A percentile compares a stretch with the other conserved stretches of the same genome.
Conservation (phyloP, 2,888 invertebrate species). For the Rhamphomyia laevipes region DNA sequence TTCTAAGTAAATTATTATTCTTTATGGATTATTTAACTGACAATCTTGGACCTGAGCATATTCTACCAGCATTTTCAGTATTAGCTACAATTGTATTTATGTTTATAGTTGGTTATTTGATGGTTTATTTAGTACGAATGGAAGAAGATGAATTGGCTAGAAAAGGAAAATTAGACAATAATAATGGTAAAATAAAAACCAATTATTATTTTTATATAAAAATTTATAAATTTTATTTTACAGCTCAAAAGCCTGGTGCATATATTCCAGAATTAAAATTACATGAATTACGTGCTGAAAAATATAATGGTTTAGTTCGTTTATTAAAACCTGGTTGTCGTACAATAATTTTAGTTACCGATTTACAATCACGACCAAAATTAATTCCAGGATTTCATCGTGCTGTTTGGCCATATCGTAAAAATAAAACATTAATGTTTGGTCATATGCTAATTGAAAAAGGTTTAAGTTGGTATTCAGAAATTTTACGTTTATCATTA, state of each 20-base stretch:
- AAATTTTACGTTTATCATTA: constrained; percentile 75
- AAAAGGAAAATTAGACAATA: constrained; percentile 23
- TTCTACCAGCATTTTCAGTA: constrained; percentile 66
- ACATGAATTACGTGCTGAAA: constrained; percentile 88
- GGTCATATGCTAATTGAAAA: constrained; percentile 87
- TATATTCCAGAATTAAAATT: constrained; percentile 56
- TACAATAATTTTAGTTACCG: constrained; percentile 82
- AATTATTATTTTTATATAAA: neutral
- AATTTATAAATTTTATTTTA: constrained; percentile 1
- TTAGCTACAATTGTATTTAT: constrained; percentile 68
- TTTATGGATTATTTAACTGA: constrained; percentile 60
- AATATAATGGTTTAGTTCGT: constrained; percentile 87
- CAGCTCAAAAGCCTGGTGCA: constrained; percentile 17
- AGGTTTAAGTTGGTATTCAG: constrained; percentile 86
- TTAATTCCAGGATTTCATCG: constrained; percentile 85
- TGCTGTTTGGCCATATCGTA: constrained; percentile 91
- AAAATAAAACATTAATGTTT: constrained; percentile 93
- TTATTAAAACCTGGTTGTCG: constrained; percentile 90
- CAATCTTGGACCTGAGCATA: constrained; percentile 62
- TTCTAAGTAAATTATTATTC: constrained; percentile 51
- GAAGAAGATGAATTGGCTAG: constrained; percentile 35
- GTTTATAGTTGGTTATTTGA: constrained; percentile 67
- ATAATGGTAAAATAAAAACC: constrained; percentile 13
- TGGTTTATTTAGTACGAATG: constrained; percentile 62
- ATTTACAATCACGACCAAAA: constrained; percentile 74